Evolutionary conservation across 2,113 vertebrate genomes (phyloP), one percentile per base, ranked within the genome.

Genomic region (Microtus montanus): DNA sequence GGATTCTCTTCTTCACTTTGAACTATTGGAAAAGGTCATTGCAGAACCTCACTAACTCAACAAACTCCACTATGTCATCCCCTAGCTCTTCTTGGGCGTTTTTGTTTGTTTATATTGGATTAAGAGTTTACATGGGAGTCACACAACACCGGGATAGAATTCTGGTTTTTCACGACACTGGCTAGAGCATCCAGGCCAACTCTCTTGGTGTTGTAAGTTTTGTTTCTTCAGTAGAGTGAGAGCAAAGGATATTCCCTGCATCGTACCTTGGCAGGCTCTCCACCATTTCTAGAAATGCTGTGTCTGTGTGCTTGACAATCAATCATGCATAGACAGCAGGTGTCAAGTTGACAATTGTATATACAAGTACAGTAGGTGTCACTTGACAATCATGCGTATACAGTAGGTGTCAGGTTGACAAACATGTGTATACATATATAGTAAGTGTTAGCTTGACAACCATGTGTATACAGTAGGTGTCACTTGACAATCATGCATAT

Each of bases 271-370:
- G 44, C 30, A 64, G n/a, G 44, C 63, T 54, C 74, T 89, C 49
- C 12, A 49, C 58, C 22, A 61, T 41, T 20, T 10, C 17, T 22
- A 26, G 47, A 70, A 17, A 82, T 28, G 2, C 3, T 10, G 49
- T 0, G 7, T 35, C 38, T 49, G 41, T 28, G 47, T 0, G 17
- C 70, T 44, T 28, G 4, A 63, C 47, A 11, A 22, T 20, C 58
- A 58, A 58, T 0, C 7, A 12, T 2, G 33, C 2, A 2, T 26
- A 13, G 11, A 7, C 13, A 35, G 13, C 2, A 38, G 54, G 35
- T 0, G 24, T 49, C 0, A 4, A 22, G 58, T 58, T 58, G 58
- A 58, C 54, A 58, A 6, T 58, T 4, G 5, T 20, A 17, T 58
- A 58, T 58, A 58, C 17, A 58, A 54, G 19, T 58, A 19, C 6